Base-by-base conservation (phyloP, 2,797 vertebrate species). In the Xenopus petersii region DNA sequence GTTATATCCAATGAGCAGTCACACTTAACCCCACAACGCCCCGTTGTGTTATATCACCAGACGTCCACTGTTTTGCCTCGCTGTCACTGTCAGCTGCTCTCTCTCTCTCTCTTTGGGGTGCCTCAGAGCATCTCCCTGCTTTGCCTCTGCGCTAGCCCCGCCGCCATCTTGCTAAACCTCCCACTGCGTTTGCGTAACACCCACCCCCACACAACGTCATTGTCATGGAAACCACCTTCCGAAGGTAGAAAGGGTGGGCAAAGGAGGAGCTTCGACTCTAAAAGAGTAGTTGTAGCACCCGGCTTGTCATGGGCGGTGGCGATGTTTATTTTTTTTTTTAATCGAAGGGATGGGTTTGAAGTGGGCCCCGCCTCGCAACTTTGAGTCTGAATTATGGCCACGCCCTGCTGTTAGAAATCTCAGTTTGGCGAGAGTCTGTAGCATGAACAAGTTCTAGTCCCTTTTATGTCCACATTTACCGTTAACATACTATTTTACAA, bases 221-320 rank as follows among this genome's bases (percentile, higher is more conserved):
- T 84, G 70, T 84, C 84, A 82, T 84, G 82, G 86, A 81, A 88
- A 89, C 88, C 85, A 76, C 84, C 78, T 76, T 59, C 75, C 3
- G 2, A 56, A 56, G 26, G 78, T 15, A 24, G 17, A 17, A 60
- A 4, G n/a, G 1, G 21, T 60, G 24, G 58, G 21, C 21, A 2
- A 17, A 42, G 36, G 36, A 42, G 58, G 17, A 15, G 55, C 55
- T 56, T 51, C 10, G 49, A 56, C 13, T 49, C 10, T 10, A 49
- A 2, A 2, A 11, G 3, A 49, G 48, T 6, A 42, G 36, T 42
- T 42, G 36, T 42, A 42, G 49, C 10, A 4, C 15, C 15, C 11
- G 49, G 1, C 15, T 51, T 51, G 49, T 51, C 4, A 3, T 9
- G 49, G 49, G 21, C 21, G 21, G 49, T 12, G 9, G 15, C 1